Percentiles rank a stretch among this genome's conserved stretches.
Conservation (phyloP, 2,888 invertebrate species). For the Eristalinus aeneus region DNA sequence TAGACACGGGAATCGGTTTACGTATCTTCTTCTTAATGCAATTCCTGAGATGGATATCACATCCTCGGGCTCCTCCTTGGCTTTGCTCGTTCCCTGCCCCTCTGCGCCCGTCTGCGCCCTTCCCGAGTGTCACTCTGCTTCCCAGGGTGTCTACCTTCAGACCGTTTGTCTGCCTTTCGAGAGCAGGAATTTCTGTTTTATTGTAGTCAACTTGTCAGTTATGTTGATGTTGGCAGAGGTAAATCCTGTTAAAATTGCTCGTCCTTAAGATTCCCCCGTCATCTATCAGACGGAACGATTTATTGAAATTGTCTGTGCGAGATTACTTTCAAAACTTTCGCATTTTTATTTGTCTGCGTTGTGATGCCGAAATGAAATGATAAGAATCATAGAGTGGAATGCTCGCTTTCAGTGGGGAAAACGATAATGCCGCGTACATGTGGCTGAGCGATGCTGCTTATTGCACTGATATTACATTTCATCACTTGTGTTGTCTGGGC, state of each 20-base stretch:
- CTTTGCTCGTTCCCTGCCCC: neutral
- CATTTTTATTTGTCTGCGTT: neutral
- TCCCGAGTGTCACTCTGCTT: neutral
- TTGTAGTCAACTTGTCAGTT: slow-evolving; percentile 24
- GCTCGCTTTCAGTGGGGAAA: neutral
- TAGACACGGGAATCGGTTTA: neutral
- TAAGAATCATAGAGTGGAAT: neutral
- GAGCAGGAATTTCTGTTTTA: neutral
- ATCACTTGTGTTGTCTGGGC: no score
- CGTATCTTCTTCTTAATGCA: neutral
- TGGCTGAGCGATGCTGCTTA: no score
- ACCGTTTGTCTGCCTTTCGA: neutral
- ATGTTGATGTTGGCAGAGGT: neutral
- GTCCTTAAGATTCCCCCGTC: neutral
- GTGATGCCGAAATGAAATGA: neutral
- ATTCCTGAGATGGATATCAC: neutral
- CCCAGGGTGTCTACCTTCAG: neutral
- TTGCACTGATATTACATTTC: no score
- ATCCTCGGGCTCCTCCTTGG: neutral
- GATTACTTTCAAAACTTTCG: neutral
- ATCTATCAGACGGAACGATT: neutral
- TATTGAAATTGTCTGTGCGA: neutral
- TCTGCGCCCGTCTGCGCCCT: neutral
- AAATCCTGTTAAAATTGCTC: neutral
- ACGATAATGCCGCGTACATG: no score